Evolutionary conservation across 2,888 invertebrate genomes (phyloP), one percentile per base, ranked within the genome.

Genomic region (Tiliacea citrago): DNA sequence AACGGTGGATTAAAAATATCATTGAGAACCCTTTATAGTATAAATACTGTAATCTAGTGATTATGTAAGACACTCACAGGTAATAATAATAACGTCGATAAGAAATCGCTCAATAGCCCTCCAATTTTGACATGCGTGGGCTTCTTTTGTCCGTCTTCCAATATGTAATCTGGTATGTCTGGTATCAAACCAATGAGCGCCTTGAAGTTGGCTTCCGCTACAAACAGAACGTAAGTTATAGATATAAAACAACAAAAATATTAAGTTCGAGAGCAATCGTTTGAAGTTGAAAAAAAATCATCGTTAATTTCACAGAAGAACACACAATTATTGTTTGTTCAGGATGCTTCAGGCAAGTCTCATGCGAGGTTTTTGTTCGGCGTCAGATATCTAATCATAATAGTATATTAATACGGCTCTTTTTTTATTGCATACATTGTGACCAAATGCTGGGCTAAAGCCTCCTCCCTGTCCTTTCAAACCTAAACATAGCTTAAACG

Each of bases 201-300:
- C 94, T 99, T 99, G 88, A 99, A 98, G 92, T 99, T 99, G 4
- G 99, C 98, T 96, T 99, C 99, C 75, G 98, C 99, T 98, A 90
- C 89, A 95, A 97, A 86, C 13, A 74, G 49, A 67, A 47, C 42
- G 1, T 66, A 61, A 7, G 13, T 24, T 53, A 55, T 16, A 55
- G 10, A 21, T 47, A 16, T 13, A n/a, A n/a, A 21, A 35, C 13
- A 21, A 49, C 21, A 29, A 29, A 62, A 65, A 9, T 65, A 16
- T 16, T 16, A 55, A 66, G 10, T 55, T 66, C 7, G 18, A 18
- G n/a, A 57, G 16, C 10, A 9, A 49, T 65, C 13, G 29, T 49
- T 35, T 21, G 29, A 9, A 16, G 2, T 35, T 49, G 21, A 65
- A 49, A 29, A 49, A 24, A 45, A 45, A 45, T 18, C 10, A 29